Conservation (phyloP, 2,113 vertebrate species). For the Pygoscelis adeliae region DNA sequence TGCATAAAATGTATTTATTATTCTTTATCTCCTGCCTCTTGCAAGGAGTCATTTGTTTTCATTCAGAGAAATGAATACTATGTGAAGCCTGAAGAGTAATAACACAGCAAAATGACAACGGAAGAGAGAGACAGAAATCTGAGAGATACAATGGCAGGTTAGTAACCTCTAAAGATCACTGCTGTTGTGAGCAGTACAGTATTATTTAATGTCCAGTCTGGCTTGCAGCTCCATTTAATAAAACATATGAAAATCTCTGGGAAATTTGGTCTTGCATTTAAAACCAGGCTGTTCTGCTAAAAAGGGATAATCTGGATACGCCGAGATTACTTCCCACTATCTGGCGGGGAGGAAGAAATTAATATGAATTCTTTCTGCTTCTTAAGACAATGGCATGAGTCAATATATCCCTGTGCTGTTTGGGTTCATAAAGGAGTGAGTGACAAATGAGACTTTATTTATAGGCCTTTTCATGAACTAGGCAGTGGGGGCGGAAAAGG, state of each 20-base stretch:
- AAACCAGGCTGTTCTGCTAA: background rate
- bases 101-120: constrained; percentile 60
- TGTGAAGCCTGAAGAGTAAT: constrained; percentile 67
- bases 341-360: background rate
- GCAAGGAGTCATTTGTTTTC: constrained; percentile 78
- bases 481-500: background rate
- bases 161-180: constrained; percentile 34
- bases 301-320: background rate
- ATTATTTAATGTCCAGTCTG: constrained; percentile 22
- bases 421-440: constrained; percentile 8
- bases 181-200: background rate
- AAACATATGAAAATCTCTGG: background rate
- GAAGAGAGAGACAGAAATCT: constrained; percentile 8
- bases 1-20: constrained; percentile 79
- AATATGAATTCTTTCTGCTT: background rate
- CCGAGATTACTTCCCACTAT: background rate
- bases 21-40: constrained; percentile 77
- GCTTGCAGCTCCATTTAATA: constrained; percentile 17
- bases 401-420: background rate
- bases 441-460: constrained; percentile 66
- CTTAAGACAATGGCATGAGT: constrained; percentile 46
- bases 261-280: background rate
- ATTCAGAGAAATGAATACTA: constrained; percentile 74
- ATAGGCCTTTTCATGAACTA: constrained; percentile 28
- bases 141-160: constrained; percentile 54